Evolutionary conservation across 1,140 invertebrate species (phyloP), one percentile per base, ranked within the genome.

Genomic region (Leptopilina clavipes): DNA sequence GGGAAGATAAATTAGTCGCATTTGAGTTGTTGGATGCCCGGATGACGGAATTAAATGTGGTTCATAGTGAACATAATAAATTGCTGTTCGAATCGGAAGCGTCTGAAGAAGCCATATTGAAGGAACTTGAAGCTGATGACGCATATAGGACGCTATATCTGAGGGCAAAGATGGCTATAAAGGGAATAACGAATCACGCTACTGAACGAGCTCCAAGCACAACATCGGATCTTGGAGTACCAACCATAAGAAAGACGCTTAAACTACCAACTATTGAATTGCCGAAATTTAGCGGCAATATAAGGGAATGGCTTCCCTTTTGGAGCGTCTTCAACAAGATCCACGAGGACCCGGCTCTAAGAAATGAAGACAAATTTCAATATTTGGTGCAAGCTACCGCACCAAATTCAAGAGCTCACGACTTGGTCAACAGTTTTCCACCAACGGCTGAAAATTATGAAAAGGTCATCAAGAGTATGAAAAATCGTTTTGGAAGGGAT

Each of bases 271-370:
- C 12, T 14, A 48, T 48, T 14, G 45, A 48, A 48, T 48, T 48
- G 14, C 37, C 54, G 31, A 81, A 83, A 72, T 82, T 82, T 71
- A 72, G 71, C 43, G 83, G 83, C 2, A 73, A 82, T 18, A 56
- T 81, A 3, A 81, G 76, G 70, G 83, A 84, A 45, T 85, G 81
- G 81, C 40, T 86, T 14, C 25, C 31, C 0, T 85, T 82, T 76
- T 83, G 82, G 81, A 71, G 65, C 10, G 54, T 78, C 14, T 86
- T 86, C 56, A 72, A 78, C 59, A 84, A 80, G 70, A 78, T 83
- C 17, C 65, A 86, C 73, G 73, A 82, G 9, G 70, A 83, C 52
- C 11, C 37, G 14, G 65, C 48, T 11, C 79, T 83, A 19, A 74
- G 25, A 19, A 52, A 76, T 11, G 71, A 40, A 22, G 80, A 84